These are phyloP conservation scores for Oncopeltus fasciatus DNA, from an alignment of 1,140 invertebrate species.

Conservation along the genomic window DNA sequence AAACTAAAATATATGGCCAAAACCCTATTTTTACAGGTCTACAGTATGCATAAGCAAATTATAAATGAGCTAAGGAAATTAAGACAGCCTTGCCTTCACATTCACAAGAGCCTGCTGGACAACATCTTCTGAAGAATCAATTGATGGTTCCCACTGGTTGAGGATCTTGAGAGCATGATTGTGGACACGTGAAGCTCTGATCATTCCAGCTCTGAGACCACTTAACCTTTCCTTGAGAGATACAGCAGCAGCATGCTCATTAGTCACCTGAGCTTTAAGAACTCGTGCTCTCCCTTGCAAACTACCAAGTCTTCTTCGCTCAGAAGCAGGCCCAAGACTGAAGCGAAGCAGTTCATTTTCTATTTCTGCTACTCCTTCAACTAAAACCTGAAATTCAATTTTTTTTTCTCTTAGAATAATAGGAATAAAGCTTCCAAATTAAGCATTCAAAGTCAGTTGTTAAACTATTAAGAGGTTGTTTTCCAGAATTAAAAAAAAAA, in stretches of 20 bases:
- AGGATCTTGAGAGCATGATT: slow-evolving; percentile 33
- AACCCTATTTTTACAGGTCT: too few species aligned
- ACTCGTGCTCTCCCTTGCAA: slow-evolving; percentile 48
- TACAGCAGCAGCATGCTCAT: slow-evolving; percentile 56
- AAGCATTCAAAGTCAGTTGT: too few species aligned
- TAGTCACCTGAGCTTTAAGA: slow-evolving; percentile 49
- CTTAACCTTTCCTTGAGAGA: slow-evolving; percentile 53
- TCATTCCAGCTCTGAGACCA: slow-evolving; percentile 49
- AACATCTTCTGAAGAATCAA: slow-evolving; percentile 14
- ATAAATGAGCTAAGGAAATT: too few species aligned
- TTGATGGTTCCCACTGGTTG: slow-evolving; percentile 36
- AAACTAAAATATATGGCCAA: too few species aligned
- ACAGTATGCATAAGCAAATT: too few species aligned
- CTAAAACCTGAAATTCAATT: neutral
- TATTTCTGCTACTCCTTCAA: slow-evolving; percentile 48
- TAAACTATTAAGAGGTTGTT: too few species aligned
- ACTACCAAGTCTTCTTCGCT: slow-evolving; percentile 57
- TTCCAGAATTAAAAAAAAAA: too few species aligned
- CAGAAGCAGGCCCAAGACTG: slow-evolving; percentile 51
- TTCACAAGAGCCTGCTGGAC: slow-evolving; percentile 23
- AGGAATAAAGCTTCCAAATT: too few species aligned
- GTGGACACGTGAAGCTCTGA: slow-evolving; percentile 44
- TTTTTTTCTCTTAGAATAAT: too few species aligned
- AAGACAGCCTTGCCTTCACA: neutral
- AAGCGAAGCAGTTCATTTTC: slow-evolving; percentile 61